Evolutionary conservation across 2,113 vertebrate species (phyloP), one percentile per base, ranked within the genome.

Genomic region (Daubentonia madagascariensis): DNA sequence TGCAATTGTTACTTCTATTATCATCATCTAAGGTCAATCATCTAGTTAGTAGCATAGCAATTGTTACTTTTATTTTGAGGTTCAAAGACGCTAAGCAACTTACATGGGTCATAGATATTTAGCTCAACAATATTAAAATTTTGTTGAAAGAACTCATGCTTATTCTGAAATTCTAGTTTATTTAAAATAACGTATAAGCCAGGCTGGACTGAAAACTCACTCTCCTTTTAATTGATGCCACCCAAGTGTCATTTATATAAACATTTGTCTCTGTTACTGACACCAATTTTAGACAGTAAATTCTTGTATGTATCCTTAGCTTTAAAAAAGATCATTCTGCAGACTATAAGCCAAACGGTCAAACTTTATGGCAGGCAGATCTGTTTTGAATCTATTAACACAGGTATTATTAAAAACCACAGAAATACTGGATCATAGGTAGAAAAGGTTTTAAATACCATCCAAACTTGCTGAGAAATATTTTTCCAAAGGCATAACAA

Each of bases 101-200:
- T 89, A 67, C 8, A 50, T 54, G 35, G 4, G 1, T 93, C 54
- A 92, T 8, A 95, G 28, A 52, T 45, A 94, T 81, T 85, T 90
- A 91, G 28, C 40, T 90, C 18, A 92, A 13, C 6, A 78, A 76
- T 54, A 85, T 85, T 88, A 78, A 94, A 93, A 50, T 78, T 72
- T 67, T 91, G 16, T 30, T 75, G 35, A 92, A 90, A 92, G 8
- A 96, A 83, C 75, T 65, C 35, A 50, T 80, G 37, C 84, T 67
- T 54, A 94, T 96, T 85, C 50, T 48, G 10, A 97, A 91, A 32
- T 48, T 96, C 28, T 50, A 45, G 1, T 76, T 92, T 73, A 72
- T 43, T 94, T 48, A 73, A 85, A 81, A 80, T 92, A 89, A 85
- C 37, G 72, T 81, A 83, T 35, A 84, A 93, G 13, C 84, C 4